Base-by-base conservation (phyloP, 2,113 vertebrate genomes). In the Rhynchomys soricoides region DNA sequence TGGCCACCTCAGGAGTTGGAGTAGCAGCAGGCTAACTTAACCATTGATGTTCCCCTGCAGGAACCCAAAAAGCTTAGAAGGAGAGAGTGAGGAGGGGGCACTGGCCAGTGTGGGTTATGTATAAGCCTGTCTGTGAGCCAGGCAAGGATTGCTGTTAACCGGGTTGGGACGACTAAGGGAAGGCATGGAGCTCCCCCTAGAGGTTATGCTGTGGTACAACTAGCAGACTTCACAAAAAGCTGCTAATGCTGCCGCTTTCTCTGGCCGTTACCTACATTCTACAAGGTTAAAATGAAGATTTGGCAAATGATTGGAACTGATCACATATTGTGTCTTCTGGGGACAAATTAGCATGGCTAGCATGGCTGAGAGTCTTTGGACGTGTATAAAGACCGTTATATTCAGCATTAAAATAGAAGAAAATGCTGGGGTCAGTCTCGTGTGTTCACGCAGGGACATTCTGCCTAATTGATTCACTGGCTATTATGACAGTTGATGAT, bases 121-220 rank as follows among this genome's bases (percentile, higher is more conserved):
- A 82, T 91, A 92, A 66, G 12, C 40, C 50, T 70, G 43, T 55
- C 52, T 62, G 40, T 70, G 21, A 62, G 24, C 77, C 31, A 13
- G 48, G 48, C 37, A 1, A 78, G 15, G 68, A 43, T 82, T 96
- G 86, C 91, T 97, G 93, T 95, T 88, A 97, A 92, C 71, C 55
- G 7, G 50, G 4, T 34, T 34, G 3, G 13, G 9, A 40, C 68
- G 70, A 81, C 31, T 70, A 48, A 19, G 48, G n/a, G 31, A 19
- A 93, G 1, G 90, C 70, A 5, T 52, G 7, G 95, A 50, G 96
- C 96, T 78, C 96, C 97, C 94, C 48, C 96, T 96, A 95, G 90
- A 75, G 97, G 96, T 4, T 43, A 31, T 62, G 21, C 24, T 52
- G 21, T 40, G 92, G 48, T 21, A 85, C 7, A 64, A 43, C n/a